Evolutionary conservation across 2,113 vertebrate species (phyloP).

Genomic region (Chaetura pelagica): DNA sequence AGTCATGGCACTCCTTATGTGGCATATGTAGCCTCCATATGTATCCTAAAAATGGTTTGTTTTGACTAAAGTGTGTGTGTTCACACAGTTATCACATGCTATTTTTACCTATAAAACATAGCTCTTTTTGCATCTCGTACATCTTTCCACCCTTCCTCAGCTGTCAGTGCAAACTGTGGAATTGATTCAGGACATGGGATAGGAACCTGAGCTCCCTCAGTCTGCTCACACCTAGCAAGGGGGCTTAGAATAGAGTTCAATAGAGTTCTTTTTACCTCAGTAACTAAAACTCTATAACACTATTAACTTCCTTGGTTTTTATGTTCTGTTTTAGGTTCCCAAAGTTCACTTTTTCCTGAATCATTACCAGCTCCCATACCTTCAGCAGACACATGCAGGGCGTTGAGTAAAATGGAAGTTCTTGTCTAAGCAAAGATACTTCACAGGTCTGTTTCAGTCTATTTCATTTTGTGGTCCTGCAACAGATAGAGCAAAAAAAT

Average conservation of each 20-base stretch:
- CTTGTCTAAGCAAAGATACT: not conserved
- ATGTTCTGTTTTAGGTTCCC: not conserved
- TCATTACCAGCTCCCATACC: not conserved
- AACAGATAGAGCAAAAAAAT: not conserved
- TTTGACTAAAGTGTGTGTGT: not conserved
- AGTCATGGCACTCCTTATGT: not conserved
- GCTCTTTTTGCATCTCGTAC: not conserved
- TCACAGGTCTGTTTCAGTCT: not conserved
- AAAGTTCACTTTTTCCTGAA: not conserved
- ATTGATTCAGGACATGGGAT: not conserved
- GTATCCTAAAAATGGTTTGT: not conserved
- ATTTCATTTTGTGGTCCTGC: not conserved
- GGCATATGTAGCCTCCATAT: not conserved
- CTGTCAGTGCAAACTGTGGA: not conserved
- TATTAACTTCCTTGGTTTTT: not conserved
- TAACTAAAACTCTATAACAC: not conserved
- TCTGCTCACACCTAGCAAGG: not conserved
- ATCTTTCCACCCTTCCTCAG: not conserved
- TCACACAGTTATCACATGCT: not conserved
- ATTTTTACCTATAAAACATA: not conserved
- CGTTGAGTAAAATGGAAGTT: not conserved
- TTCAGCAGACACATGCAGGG: fast-evolving
- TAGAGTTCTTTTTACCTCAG: not conserved
- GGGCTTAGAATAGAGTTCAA: not conserved
- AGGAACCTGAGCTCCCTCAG: not conserved